Conservation (phyloP, 2,113 vertebrate genomes). For the Nibea albiflora region DNA sequence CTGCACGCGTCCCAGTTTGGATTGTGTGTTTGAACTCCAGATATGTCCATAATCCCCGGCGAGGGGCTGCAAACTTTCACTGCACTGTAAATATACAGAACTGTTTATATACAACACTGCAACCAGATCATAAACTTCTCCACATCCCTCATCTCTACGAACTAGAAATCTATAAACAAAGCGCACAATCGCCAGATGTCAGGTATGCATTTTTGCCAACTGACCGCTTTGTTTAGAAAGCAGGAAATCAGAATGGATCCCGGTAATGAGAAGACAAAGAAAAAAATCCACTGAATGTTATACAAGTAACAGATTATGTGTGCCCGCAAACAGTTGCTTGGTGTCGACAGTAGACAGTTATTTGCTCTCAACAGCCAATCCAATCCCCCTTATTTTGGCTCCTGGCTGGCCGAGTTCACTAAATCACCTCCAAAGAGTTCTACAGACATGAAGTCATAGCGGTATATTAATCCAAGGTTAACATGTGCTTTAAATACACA, state of each 20-base stretch:
- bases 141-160: conserved; percentile 14
- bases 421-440: conserved; percentile 36
- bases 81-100: conserved; percentile 64
- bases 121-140: conserved; percentile 37
- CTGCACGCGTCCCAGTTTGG: conserved; percentile 27
- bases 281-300: conserved; percentile 28
- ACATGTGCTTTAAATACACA: conserved; percentile 43
- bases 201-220: conserved; percentile 30
- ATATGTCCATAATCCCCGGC: conserved; percentile 35
- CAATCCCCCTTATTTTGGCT: conserved; percentile 26
- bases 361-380: conserved; percentile 31
- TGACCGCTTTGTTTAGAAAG: conserved; percentile 44
- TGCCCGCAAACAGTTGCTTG: conserved; percentile 44
- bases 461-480: conserved; percentile 48
- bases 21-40: conserved; percentile 42
- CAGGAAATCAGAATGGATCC: conserved; percentile 24
- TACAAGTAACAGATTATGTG: conserved; percentile 38
- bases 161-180: conserved; percentile 50
- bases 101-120: conserved; percentile 53
- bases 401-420: conserved; percentile 33
- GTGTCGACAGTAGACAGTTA: conserved; percentile 34
- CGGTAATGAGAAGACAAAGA: conserved; percentile 30
- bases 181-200: conserved; percentile 53
- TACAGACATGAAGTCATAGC: conserved; percentile 67
- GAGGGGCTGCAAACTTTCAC: conserved; percentile 52